phyloP scores from a whole-genome alignment of 2,888 invertebrate genomes.

The Xanthostigma xanthostigma region DNA sequence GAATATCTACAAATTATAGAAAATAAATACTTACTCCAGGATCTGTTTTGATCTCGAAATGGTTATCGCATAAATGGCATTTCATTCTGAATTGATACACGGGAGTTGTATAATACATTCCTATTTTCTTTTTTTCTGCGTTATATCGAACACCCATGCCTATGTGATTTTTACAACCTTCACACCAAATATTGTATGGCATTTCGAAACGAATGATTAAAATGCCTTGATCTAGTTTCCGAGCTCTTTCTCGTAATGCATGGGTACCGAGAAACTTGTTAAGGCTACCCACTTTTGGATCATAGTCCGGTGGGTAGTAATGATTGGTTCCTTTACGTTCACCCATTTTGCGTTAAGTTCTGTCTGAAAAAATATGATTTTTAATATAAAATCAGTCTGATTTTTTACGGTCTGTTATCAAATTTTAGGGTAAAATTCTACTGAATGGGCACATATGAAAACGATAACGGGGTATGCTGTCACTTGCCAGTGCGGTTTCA shows the following conservation, averaged over 20 bases:
- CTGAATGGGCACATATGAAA: too few species aligned
- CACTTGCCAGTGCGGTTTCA: too few species aligned
- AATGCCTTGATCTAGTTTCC: conserved; percentile 91
- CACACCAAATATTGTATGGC: conserved; percentile 99
- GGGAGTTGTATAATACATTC: conserved; percentile 97
- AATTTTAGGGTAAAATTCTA: too few species aligned
- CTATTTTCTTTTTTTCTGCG: conserved; percentile 81
- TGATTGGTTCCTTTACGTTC: conserved; percentile 96
- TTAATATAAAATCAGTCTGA: too few species aligned
- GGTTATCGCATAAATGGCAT: conserved; percentile 93
- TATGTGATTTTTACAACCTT: conserved; percentile 94
- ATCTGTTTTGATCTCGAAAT: conserved; percentile 96
- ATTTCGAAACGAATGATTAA: conserved; percentile 95
- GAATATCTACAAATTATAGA: conserved; percentile 1
- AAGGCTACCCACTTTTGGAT: conserved; percentile 85
- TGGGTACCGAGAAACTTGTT: conserved; percentile 92
- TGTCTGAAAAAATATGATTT: not conserved
- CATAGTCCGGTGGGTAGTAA: conserved; percentile 98
- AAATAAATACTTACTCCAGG: conserved; percentile 58
- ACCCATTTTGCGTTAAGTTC: conserved; percentile 51
- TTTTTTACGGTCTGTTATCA: too few species aligned
- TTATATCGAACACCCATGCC: conserved; percentile 99
- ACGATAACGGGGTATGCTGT: too few species aligned
- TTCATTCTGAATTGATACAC: conserved; percentile 98
- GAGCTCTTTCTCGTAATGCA: conserved; percentile 87